Percentiles rank a stretch among this genome's conserved stretches.
These are phyloP conservation scores for Centropyge bicolor DNA, from an alignment of 2,797 vertebrate species.

Conservation along the genomic window DNA sequence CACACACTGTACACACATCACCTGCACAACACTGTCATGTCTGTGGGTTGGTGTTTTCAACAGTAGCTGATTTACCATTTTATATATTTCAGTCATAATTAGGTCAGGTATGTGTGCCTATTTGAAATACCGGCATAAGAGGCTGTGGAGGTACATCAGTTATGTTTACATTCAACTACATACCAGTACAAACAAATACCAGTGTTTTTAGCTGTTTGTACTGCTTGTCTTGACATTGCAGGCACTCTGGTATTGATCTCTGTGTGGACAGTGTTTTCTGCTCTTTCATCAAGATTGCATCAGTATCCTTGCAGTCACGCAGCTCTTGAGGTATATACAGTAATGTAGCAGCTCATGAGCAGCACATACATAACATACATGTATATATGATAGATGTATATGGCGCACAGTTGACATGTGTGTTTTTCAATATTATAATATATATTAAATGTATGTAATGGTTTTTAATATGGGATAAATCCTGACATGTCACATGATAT, in stretches of 20 bases:
- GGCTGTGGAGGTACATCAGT: neutral
- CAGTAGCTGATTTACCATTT: neutral
- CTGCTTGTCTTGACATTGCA: slow-evolving; percentile 23
- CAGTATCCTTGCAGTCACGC: slow-evolving; percentile 48
- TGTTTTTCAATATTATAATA: neutral
- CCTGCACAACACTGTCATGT: neutral
- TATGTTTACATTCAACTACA: neutral
- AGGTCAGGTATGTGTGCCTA: neutral
- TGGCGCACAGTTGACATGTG: neutral
- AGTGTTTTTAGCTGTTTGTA: neutral
- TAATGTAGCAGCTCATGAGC: slow-evolving; percentile 7
- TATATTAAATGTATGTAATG: too few species aligned
- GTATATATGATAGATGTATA: neutral
- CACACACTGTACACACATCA: neutral
- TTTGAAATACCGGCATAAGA: neutral
- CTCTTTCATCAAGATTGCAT: slow-evolving; percentile 74
- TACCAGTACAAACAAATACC: neutral
- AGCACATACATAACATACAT: neutral
- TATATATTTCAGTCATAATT: neutral
- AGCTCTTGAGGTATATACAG: slow-evolving; percentile 12
- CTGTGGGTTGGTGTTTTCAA: neutral
- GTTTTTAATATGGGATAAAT: too few species aligned
- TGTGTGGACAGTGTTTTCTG: slow-evolving; percentile 55
- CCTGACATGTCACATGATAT: too few species aligned
- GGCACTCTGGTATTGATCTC: slow-evolving; percentile 46